Conservation (phyloP, 1,140 invertebrate genomes). For the Patella vulgata region DNA sequence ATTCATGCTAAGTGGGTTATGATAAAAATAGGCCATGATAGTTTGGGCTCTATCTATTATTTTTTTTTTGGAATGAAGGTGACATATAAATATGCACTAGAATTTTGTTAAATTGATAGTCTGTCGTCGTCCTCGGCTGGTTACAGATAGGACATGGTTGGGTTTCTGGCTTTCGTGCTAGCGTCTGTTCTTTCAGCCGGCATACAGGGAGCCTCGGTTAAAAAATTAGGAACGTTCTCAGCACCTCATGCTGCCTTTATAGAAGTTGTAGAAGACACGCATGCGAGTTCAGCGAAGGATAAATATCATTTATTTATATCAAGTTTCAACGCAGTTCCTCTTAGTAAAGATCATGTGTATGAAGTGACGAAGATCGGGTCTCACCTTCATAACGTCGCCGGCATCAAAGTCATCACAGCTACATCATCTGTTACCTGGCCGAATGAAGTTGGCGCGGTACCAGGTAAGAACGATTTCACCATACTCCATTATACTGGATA, state of each 20-base stretch:
- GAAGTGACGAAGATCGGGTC: conserved; percentile 33
- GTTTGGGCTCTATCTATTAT: too few relatives aligned
- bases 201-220: conserved; percentile 2
- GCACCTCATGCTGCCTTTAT: conserved; percentile 34
- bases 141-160: too few relatives aligned
- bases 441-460: conserved; percentile 45
- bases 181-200: too few relatives aligned
- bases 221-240: conserved; percentile 18
- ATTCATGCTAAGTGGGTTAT: too few relatives aligned
- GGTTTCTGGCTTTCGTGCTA: too few relatives aligned
- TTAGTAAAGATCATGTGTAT: conserved; percentile 36
- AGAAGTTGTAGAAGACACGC: conserved; percentile 25
- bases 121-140: too few relatives aligned
- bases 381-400: conserved; percentile 22
- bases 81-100: too few relatives aligned
- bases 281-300: not conserved
- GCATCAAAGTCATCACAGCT: conserved; percentile 18
- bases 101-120: too few relatives aligned
- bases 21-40: too few relatives aligned
- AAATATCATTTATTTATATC: conserved; percentile 42
- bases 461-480: conserved; percentile 26
- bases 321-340: conserved; percentile 34
- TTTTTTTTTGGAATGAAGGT: too few relatives aligned
- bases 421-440: conserved; percentile 43
- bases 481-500: not conserved